Conservation (phyloP, 2,888 invertebrate genomes). For the Erannis defoliaria region DNA sequence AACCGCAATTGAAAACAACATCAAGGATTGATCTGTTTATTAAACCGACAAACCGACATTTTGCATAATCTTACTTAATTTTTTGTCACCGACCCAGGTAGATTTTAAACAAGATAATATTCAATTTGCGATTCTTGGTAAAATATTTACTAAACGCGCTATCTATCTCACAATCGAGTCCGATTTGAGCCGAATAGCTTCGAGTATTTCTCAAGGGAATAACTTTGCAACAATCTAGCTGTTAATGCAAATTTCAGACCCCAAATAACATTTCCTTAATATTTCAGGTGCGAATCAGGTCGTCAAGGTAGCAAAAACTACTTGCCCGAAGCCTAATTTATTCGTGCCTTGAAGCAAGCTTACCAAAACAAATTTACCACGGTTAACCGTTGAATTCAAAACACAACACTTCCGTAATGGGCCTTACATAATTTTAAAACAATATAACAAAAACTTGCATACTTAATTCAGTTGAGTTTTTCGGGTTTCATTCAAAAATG, state of each 20-base stretch:
- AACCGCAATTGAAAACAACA: conserved; percentile 13
- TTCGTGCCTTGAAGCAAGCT: conserved; percentile 47
- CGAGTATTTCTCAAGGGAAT: conserved; percentile 17
- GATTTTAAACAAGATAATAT: conserved; percentile 32
- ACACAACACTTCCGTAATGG: conserved; percentile 54
- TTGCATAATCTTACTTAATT: conserved; percentile 30
- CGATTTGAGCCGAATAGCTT: conserved; percentile 23
- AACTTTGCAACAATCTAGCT: neutral
- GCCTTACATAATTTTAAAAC: conserved; percentile 55
- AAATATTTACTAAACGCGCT: conserved; percentile 26
- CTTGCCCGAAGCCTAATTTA: conserved; percentile 43
- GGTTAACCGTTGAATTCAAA: conserved; percentile 45
- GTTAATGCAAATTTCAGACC: neutral
- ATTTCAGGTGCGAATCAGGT: conserved; percentile 31
- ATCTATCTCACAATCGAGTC: conserved; percentile 28
- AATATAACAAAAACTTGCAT: conserved; percentile 68
- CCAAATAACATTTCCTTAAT: conserved; percentile 21
- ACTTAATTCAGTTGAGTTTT: conserved; percentile 73
- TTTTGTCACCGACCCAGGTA: conserved; percentile 28
- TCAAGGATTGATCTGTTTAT: conserved; percentile 8
- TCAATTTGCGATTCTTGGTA: conserved; percentile 34
- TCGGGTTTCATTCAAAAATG: conserved; percentile 44
- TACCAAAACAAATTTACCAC: conserved; percentile 41
- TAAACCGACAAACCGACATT: conserved; percentile 16
- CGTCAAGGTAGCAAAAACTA: conserved; percentile 39